Evolutionary conservation across 2,888 invertebrate genomes (phyloP).

Genomic region (Pomacea canaliculata): DNA sequence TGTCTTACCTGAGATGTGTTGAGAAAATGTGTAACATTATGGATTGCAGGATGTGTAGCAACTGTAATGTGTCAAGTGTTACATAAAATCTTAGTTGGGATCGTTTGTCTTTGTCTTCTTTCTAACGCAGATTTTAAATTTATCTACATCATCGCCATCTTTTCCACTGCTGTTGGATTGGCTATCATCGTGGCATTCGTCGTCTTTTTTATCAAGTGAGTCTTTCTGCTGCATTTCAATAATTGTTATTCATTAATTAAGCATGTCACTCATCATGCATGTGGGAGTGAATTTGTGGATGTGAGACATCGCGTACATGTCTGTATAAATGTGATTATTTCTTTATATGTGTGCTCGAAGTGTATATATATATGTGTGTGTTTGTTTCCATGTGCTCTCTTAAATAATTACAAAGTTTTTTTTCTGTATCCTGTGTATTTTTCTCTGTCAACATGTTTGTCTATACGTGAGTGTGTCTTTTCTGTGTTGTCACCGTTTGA

Average conservation of each 20-base stretch:
- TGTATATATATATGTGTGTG: not conserved
- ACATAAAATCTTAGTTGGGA: too few species aligned
- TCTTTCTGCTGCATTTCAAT: not conserved
- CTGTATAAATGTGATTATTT: not conserved
- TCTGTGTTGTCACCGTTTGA: too few species aligned
- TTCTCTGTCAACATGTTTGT: too few species aligned
- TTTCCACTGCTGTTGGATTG: conserved; percentile 1
- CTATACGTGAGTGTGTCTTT: too few species aligned
- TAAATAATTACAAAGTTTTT: too few species aligned
- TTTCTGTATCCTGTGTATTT: too few species aligned
- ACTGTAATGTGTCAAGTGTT: too few species aligned
- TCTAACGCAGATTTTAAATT: not conserved
- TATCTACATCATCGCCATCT: conserved; percentile 14
- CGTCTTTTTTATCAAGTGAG: conserved; percentile 21
- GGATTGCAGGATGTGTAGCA: too few species aligned
- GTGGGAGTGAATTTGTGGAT: not conserved
- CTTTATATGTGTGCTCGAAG: not conserved
- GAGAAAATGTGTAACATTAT: too few species aligned
- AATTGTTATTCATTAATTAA: not conserved
- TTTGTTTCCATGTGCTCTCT: not conserved
- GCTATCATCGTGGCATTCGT: conserved; percentile 9
- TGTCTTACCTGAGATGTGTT: not conserved
- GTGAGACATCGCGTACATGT: not conserved
- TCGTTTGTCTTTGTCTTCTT: not conserved
- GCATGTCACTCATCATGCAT: not conserved